Base-by-base conservation (phyloP, 2,888 invertebrate species). In the Latheticus oryzae region DNA sequence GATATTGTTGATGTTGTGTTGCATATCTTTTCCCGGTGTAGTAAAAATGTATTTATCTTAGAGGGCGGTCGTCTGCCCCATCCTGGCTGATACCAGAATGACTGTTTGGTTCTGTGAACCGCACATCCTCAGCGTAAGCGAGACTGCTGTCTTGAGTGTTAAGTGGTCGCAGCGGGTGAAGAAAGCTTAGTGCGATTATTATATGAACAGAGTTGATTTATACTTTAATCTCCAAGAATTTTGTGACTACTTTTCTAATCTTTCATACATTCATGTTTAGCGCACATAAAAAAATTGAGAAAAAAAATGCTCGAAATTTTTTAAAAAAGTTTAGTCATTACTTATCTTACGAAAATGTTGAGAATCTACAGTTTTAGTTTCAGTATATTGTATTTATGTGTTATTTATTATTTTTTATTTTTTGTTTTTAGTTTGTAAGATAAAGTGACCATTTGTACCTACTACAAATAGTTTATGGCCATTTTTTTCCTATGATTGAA, bases 31-130 rank as follows among this genome's bases (percentile, higher is more conserved):
- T 68, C 67, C 67, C 68, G 62, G 64, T 71, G 67, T 72, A 68
- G 68, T 66, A 69, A 67, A 63, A 62, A 59, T 60, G 54, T 61
- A 57, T 63, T 55, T 56, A 63, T 61, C 54, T 5, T 62, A 69
- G 70, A 63, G 75, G 76, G 76, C 71, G 75, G 76, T 74, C 74
- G 66, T 60, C 76, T 75, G 67, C 75, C 74, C 75, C 68, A 67
- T 66, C 70, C 70, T 72, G 74, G 75, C 73, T 69, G 73, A 76
- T 69, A 75, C 74, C 66, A 72, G 66, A 73, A 69, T 70, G 76
- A 75, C 75, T 73, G 71, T 69, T 74, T 67, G 76, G 76, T 77
- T 77, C 77, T 71, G 76, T 77, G 77, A 77, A 77, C 76, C 76
- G 62, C 8, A 53, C 53, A 57, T 64, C 64, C 71, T 70, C 66